A percentile compares a stretch with the other conserved stretches of the same genome.
Evolutionary conservation across 2,797 vertebrate species (phyloP).

Genomic region (Cichlasoma orientale): DNA sequence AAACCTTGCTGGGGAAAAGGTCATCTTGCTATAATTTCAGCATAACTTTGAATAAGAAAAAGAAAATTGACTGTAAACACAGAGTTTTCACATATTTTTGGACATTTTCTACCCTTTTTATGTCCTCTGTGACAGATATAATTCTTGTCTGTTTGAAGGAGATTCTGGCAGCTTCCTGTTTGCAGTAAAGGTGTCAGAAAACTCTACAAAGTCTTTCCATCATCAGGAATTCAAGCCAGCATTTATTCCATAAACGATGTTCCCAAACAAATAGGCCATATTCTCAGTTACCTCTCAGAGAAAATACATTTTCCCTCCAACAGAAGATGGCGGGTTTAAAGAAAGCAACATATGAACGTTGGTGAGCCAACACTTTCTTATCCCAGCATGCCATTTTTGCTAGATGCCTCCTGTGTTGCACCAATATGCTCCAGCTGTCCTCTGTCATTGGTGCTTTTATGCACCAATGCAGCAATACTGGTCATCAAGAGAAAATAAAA

Average conservation of each 20-base stretch:
- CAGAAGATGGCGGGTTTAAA: background rate
- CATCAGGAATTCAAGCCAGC: background rate
- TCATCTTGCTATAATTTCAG: background rate
- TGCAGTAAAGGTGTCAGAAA: background rate
- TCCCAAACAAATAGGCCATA: background rate
- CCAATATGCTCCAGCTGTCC: background rate
- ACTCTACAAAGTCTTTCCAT: background rate
- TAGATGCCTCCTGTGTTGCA: background rate
- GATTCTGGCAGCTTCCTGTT: background rate
- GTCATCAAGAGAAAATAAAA: background rate
- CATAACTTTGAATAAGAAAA: background rate
- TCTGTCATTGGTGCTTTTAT: background rate
- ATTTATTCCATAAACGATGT: background rate
- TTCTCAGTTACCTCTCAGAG: background rate
- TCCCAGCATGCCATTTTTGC: background rate
- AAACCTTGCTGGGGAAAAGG: background rate
- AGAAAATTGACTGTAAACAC: background rate
- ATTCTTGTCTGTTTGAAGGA: background rate
- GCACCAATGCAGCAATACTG: too few species aligned
- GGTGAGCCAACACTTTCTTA: background rate
- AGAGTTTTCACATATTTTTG: too few species aligned
- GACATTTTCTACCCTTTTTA: background rate
- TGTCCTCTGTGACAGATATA: background rate
- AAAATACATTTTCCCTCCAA: background rate
- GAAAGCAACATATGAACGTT: background rate